Base-by-base conservation (phyloP, 2,888 invertebrate genomes). In the Lasioglossum villosulum region DNA sequence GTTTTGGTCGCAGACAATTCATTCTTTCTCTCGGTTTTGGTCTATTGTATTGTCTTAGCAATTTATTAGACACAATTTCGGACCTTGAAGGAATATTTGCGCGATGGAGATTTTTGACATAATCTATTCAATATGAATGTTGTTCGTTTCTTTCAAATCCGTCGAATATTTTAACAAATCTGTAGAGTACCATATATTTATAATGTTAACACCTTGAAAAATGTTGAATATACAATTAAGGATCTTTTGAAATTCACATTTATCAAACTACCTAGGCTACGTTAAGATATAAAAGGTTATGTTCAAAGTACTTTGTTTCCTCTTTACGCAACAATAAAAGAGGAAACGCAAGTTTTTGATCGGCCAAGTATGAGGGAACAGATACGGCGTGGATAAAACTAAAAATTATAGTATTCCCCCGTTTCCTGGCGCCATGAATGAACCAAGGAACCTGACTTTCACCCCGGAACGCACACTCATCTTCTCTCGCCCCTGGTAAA, bases 351-450 rank as follows among this genome's bases (percentile, higher is more conserved):
- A 14, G 19, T 75, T 72, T 37, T 48, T 34, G 66, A 37, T n/a
- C 14, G 56, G 37, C 19, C 23, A 27, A 45, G 52, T 37, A 68
- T 30, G 19, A 23, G 30, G 48, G 23, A 56, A 37, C 12, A 77
- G 80, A 72, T 78, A 75, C 37, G 68, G 48, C 34, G 48, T 34
- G 56, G 71, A 76, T 52, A 66, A 76, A 80, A 72, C 12, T 39
- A 56, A 86, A 66, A 74, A 86, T 87, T 87, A 89, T 88, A 88
- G 87, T 82, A 78, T 79, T 68, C 75, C 78, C 82, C 91, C 83
- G 90, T 92, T 93, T 91, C 77, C 88, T 92, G 93, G 93, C 92
- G 93, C 93, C 93, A 88, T 89, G 91, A 92, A 92, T 92, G 92
- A 90, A 92, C 84, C 78, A 73, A 74, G 72, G 81, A 84, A 85